Conservation (phyloP, 2,797 vertebrate genomes). For the Cyclopterus lumpus region DNA sequence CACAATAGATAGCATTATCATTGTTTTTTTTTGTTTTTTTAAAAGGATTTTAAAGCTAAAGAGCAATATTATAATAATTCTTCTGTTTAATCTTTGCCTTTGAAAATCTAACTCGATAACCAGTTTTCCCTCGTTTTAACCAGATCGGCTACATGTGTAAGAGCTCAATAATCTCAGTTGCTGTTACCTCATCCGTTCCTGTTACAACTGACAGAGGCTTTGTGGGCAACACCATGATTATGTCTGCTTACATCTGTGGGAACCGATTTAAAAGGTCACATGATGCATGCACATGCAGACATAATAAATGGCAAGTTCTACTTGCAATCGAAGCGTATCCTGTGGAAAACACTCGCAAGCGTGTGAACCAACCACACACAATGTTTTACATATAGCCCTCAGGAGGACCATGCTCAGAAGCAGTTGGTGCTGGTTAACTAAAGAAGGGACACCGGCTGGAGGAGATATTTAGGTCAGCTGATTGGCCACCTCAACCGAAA, state of each 20-base stretch:
- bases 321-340: constrained; percentile 2
- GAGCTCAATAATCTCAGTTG: constrained; percentile 22
- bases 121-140: background rate
- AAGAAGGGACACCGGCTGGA: constrained; percentile 33
- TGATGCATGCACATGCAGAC: background rate
- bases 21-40: background rate
- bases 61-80: background rate
- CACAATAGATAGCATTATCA: background rate
- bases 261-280: constrained; percentile 51
- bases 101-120: constrained; percentile 13
- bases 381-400: constrained; percentile 1
- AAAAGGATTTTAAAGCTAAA: fast-evolving
- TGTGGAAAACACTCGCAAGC: constrained; percentile 22
- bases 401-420: constrained; percentile 22
- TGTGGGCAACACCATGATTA: constrained; percentile 27
- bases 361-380: constrained; percentile 18
- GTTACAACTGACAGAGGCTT: constrained; percentile 36
- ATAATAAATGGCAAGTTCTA: constrained; percentile 4
- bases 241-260: constrained; percentile 46
- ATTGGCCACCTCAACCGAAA: background rate
- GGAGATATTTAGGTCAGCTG: constrained; percentile 39
- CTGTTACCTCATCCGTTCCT: constrained; percentile 58
- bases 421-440: constrained; percentile 7
- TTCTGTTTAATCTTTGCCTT: background rate
- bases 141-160: constrained; percentile 13